Evolutionary conservation across 2,888 invertebrate species (phyloP).

Genomic region (Hypomecis punctinalis): DNA sequence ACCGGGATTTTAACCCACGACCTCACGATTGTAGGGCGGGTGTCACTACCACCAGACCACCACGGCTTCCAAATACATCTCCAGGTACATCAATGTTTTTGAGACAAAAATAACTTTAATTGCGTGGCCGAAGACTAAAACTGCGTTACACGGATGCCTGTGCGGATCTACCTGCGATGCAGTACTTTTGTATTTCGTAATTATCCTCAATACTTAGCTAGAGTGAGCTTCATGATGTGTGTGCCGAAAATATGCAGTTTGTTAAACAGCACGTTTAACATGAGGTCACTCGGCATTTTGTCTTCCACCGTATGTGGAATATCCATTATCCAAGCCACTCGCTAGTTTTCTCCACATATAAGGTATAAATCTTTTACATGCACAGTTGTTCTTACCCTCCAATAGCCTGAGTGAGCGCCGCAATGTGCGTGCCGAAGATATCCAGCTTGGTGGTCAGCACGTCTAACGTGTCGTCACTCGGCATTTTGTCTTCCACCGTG

Average conservation of each 20-base stretch:
- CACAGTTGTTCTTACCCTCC: slow-evolving; percentile 65
- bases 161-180: no score
- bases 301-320: slow-evolving; percentile 69
- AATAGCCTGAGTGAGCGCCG: slow-evolving; percentile 32
- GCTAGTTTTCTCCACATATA: no score
- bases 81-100: no score
- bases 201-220: no score
- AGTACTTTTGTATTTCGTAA: no score
- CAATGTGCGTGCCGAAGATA: slow-evolving; percentile 50
- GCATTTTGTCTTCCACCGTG: slow-evolving; percentile 65
- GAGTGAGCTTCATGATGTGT: not conserved
- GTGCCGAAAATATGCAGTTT: slow-evolving; percentile 59
- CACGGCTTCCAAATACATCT: no score
- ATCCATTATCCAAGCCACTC: slow-evolving; percentile 55
- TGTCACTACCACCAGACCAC: no score
- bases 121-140: no score
- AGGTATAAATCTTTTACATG: not conserved
- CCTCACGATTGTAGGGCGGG: no score
- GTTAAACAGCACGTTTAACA: slow-evolving; percentile 51
- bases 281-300: slow-evolving; percentile 57
- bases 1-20: no score
- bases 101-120: no score
- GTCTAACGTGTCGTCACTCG: slow-evolving; percentile 55
- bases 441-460: slow-evolving; percentile 56
- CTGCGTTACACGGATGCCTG: no score